Evolutionary conservation across 2,888 invertebrate species (phyloP), one percentile per base, ranked within the genome.

Genomic region (Zeuzera pyrina): DNA sequence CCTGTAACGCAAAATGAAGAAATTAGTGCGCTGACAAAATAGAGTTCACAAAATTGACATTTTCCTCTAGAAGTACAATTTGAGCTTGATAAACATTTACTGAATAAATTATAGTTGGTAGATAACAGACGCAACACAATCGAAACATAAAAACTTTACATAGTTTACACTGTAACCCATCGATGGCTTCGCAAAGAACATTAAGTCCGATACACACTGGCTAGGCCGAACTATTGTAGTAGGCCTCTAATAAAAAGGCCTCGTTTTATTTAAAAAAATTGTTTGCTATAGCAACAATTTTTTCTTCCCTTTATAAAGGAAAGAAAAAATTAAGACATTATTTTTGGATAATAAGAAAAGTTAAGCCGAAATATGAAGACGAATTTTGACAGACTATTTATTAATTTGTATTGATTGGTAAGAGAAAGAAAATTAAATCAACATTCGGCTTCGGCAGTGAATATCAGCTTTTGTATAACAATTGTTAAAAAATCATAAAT

Each of bases 1-100:
- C 72, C 78, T 81, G 78, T 78, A 77, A 78, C 69, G 68, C 61
- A 74, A 76, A 74, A 59, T 56, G 45, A 55, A 49, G 48, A 54
- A 58, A 57, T 50, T 49, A 59, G 54, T 56, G 52, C 57, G 57
- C 60, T 61, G 60, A 61, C 60, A 58, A 60, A 54, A 43, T 49
- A 50, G 34, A 41, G 42, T 47, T 43, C 36, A 45, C 50, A 49
- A 65, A 79, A 81, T 81, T 81, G 81, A 79, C 81, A 63, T 70
- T 28, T 11, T 64, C 47, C 48, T 57, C 59, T 67, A 73, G 61
- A 68, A 67, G 64, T 71, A 76, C 63, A 58, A 21, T 59, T 73
- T 76, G 74, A 79, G 74, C 72, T 69, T 63, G 54, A 49, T 35
- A 25, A n/a, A n/a, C 26, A 44, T 37, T 31, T 33, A 32, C 16